Conservation (phyloP, 2,113 vertebrate species). For the Tapirus terrestris region DNA sequence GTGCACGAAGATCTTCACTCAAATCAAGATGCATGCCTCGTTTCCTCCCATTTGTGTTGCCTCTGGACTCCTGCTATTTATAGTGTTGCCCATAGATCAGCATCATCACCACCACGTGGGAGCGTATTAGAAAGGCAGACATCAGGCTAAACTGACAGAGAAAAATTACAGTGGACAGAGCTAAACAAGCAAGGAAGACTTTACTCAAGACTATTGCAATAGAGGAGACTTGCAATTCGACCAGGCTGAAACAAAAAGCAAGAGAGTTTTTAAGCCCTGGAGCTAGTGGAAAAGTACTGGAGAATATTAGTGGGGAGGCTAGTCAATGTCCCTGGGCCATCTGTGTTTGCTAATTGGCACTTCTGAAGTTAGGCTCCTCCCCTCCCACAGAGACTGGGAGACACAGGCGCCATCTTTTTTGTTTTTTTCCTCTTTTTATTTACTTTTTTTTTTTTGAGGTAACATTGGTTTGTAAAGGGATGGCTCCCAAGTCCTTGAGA, state of each 20-base stretch:
- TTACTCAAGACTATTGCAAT: not conserved
- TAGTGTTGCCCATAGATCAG: not conserved
- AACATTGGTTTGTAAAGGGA: too few relatives aligned
- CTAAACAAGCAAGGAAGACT: not conserved
- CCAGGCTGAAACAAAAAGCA: not conserved
- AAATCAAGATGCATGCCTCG: too few relatives aligned
- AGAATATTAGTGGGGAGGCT: not conserved
- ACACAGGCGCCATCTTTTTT: not conserved
- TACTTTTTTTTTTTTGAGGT: too few relatives aligned
- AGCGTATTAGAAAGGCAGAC: not conserved
- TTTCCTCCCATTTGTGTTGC: not conserved
- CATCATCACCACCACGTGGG: not conserved
- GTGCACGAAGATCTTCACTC: too few relatives aligned
- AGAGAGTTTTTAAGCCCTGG: not conserved
- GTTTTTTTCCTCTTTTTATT: too few relatives aligned
- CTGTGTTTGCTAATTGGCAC: not conserved
- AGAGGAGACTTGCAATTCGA: not conserved
- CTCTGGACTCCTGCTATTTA: not conserved
- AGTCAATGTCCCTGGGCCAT: not conserved
- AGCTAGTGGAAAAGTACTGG: not conserved
- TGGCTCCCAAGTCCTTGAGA: not conserved
- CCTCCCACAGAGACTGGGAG: not conserved
- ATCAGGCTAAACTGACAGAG: not conserved
- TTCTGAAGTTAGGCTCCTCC: accelerated
- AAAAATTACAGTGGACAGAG: not conserved